Conservation (phyloP, 2,888 invertebrate genomes). For the Neoitamus cyanurus region DNA sequence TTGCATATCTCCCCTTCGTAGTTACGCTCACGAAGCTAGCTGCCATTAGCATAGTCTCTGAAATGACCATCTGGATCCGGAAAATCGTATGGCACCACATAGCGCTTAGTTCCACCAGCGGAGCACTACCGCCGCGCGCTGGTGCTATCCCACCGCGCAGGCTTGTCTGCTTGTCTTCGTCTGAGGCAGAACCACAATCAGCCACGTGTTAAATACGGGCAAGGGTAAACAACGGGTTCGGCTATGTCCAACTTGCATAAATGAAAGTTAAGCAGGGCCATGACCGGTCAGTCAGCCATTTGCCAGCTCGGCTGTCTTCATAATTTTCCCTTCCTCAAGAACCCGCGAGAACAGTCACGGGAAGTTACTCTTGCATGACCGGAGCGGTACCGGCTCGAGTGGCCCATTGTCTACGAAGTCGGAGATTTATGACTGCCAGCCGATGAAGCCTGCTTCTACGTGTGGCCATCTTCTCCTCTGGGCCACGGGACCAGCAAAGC, state of each 20-base stretch:
- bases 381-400: not conserved
- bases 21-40: not conserved
- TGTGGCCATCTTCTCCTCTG: not conserved
- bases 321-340: constrained; percentile 17
- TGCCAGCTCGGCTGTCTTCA: not conserved
- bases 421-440: constrained; percentile 2
- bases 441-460: not conserved
- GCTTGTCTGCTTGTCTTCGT: too few relatives aligned
- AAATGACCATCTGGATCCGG: not conserved
- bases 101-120: constrained; percentile 14
- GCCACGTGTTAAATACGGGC: constrained; percentile 18
- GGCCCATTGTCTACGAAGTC: not conserved
- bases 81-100: not conserved
- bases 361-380: constrained; percentile 32
- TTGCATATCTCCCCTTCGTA: not conserved
- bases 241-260: constrained; percentile 19
- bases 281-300: constrained; percentile 28
- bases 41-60: constrained; percentile 9
- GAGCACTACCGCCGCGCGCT: not conserved
- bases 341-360: not conserved
- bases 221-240: not conserved
- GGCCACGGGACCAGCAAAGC: not conserved
- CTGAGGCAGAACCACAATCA: not conserved
- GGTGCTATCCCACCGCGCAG: not conserved
- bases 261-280: constrained; percentile 36